These are phyloP conservation scores for Pemphredon lugubris DNA, from an alignment of 2,888 invertebrate genomes.

Conservation along the genomic window DNA sequence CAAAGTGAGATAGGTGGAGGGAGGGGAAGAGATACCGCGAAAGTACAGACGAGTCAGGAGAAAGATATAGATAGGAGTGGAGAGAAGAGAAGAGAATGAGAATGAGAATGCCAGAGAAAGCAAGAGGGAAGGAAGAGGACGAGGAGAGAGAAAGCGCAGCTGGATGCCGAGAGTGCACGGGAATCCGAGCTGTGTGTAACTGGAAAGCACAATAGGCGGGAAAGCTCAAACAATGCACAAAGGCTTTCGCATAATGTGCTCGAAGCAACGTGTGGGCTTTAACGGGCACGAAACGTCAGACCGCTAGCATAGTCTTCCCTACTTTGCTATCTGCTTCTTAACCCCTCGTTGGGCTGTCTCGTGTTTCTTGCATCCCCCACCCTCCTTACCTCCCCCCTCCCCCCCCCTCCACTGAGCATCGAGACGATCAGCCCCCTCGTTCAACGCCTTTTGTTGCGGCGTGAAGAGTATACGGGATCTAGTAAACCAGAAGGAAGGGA, in stretches of 20 bases:
- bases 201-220: slow-evolving; percentile 73
- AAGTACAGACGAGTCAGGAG: no score
- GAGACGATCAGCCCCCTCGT: no score
- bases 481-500: no score
- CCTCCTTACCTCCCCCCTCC: not conserved
- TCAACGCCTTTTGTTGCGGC: not conserved
- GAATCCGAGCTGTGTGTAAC: slow-evolving; percentile 68
- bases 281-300: slow-evolving; percentile 54
- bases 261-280: slow-evolving; percentile 66
- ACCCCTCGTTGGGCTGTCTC: no score
- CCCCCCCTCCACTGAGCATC: not conserved
- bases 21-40: no score
- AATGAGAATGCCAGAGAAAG: not conserved
- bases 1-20: no score
- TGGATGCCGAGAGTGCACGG: slow-evolving; percentile 56
- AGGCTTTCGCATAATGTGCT: slow-evolving; percentile 73
- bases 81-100: not conserved
- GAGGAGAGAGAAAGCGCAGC: slow-evolving; percentile 45
- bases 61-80: no score
- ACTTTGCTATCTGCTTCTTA: not conserved
- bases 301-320: slow-evolving; percentile 26
- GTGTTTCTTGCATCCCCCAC: not conserved
- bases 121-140: not conserved
- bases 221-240: slow-evolving; percentile 77
- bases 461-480: not conserved